Conservation (phyloP, 2,888 invertebrate genomes). For the Oscheius sp. region DNA sequence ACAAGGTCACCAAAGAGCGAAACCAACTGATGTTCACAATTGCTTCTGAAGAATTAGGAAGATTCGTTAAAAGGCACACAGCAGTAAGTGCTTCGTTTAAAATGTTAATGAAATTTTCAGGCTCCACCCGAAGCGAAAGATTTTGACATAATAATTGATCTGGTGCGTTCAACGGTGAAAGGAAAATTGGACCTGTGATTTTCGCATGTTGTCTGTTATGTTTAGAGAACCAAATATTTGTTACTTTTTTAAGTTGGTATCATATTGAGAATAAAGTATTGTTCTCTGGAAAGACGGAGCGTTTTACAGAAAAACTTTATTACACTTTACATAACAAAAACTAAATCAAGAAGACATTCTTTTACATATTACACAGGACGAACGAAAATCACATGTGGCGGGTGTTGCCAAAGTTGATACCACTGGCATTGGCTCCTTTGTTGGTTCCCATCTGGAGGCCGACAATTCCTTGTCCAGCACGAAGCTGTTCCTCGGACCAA, state of each 20-base stretch:
- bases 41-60: conserved; percentile 59
- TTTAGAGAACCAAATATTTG: no score
- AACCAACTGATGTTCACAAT: conserved; percentile 60
- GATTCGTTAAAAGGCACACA: conserved; percentile 50
- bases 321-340: not conserved
- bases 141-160: conserved; percentile 48
- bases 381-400: conserved; percentile 80
- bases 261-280: no score
- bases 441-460: conserved; percentile 92
- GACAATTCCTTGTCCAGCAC: conserved; percentile 80
- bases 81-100: no score
- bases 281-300: not conserved
- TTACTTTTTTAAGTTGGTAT: no score
- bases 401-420: conserved; percentile 95
- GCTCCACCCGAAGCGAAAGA: conserved; percentile 6
- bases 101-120: not conserved
- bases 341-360: not conserved
- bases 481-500: conserved; percentile 88
- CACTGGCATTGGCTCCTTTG: conserved; percentile 95
- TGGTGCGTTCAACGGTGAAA: conserved; percentile 28
- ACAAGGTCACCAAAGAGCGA: conserved; percentile 53
- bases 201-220: no score
- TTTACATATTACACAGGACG: not conserved
- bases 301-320: not conserved
- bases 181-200: conserved; percentile 18